A percentile compares a stretch with the other conserved stretches of the same genome.
These are phyloP conservation scores for Myotis planiceps DNA, from an alignment of 2,797 vertebrate species.

Conservation along the genomic window DNA sequence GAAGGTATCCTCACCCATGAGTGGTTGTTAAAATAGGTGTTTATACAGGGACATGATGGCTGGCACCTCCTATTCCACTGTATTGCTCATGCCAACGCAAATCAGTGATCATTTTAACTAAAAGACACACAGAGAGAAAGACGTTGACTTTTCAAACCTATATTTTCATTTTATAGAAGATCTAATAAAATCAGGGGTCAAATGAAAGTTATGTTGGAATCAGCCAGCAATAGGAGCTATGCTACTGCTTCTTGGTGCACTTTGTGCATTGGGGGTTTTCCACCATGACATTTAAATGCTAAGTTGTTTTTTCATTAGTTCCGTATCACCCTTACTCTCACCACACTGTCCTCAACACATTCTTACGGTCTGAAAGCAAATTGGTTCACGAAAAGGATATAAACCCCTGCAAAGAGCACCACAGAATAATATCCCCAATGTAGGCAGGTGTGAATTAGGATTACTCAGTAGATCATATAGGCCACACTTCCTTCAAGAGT, in stretches of 20 bases:
- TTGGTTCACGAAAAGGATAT: neutral
- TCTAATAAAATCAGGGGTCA: neutral
- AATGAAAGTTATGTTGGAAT: neutral
- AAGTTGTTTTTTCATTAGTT: neutral
- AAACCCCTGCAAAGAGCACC: neutral
- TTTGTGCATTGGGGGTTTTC: neutral
- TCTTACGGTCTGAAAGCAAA: neutral
- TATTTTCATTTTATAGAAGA: neutral
- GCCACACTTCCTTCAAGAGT: neutral
- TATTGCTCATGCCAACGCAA: neutral
- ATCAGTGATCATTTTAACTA: neutral
- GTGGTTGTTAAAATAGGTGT: neutral
- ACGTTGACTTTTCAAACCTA: neutral
- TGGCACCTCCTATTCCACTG: neutral
- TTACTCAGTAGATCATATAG: neutral
- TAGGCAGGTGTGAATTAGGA: neutral
- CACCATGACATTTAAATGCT: neutral
- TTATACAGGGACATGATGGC: neutral
- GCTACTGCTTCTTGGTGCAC: neutral
- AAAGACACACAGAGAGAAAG: neutral
- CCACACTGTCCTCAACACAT: neutral
- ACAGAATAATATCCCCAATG: neutral
- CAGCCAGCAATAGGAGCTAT: neutral
- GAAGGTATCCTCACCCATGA: neutral
- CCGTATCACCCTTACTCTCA: neutral